Conservation (phyloP, 2,113 vertebrate genomes). For the Carassius auratus region DNA sequence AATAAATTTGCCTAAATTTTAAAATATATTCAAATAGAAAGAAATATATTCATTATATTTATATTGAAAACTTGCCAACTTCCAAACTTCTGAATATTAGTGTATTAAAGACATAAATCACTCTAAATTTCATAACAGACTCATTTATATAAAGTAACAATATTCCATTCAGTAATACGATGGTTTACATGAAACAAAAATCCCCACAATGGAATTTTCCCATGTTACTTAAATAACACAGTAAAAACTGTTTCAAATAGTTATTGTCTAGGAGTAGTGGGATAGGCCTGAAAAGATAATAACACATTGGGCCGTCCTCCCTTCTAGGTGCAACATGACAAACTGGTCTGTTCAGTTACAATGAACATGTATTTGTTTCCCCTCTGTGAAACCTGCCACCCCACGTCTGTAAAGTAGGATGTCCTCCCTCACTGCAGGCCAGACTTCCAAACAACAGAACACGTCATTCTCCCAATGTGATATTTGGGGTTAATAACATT, state of each 20-base stretch:
- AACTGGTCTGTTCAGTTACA: slow-evolving; percentile 68
- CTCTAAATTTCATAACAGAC: neutral
- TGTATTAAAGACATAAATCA: neutral
- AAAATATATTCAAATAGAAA: too few relatives aligned
- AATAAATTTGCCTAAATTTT: too few relatives aligned
- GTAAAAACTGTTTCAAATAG: neutral
- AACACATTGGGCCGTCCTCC: slow-evolving; percentile 17
- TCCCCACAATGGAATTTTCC: neutral
- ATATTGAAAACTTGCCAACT: too few relatives aligned
- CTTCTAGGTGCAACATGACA: slow-evolving; percentile 37
- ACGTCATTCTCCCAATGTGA: neutral
- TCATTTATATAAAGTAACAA: too few relatives aligned
- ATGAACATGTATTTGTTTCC: neutral
- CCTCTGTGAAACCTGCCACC: neutral
- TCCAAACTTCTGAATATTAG: too few relatives aligned
- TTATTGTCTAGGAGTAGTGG: neutral
- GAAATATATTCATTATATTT: too few relatives aligned
- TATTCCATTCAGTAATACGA: too few relatives aligned
- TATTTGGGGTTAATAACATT: neutral
- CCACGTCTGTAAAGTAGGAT: neutral
- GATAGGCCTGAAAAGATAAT: slow-evolving; percentile 26
- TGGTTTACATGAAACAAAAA: neutral
- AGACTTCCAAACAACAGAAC: slow-evolving; percentile 6
- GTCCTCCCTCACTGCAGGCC: slow-evolving; percentile 39
- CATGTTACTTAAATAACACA: slow-evolving; percentile 30